phyloP scores from a whole-genome alignment of 2,797 vertebrate genomes.

The Ceryle rudis region DNA sequence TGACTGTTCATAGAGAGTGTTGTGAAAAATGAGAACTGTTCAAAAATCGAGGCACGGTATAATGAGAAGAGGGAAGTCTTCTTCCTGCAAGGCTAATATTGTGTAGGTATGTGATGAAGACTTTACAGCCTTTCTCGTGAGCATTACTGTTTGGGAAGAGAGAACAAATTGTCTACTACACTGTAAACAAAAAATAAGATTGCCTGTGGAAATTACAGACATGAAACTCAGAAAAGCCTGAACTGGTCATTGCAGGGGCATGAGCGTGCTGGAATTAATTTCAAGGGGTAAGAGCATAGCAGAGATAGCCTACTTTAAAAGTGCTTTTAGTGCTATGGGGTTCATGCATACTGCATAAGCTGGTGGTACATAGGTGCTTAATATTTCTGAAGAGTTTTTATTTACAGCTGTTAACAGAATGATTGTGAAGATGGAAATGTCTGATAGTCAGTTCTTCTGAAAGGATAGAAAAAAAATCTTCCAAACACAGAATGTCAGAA shows the following conservation, averaged over 20 bases:
- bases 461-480: neutral
- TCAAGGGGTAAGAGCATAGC: neutral
- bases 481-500: neutral
- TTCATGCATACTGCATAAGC: neutral
- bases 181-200: neutral
- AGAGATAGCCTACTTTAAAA: neutral
- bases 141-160: neutral
- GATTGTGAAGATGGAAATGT: neutral
- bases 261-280: neutral
- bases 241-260: neutral
- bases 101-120: neutral
- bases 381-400: constrained; percentile 4
- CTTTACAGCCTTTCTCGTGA: neutral
- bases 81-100: neutral
- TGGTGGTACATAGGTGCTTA: neutral
- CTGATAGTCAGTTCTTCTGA: neutral
- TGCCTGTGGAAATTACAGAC: neutral
- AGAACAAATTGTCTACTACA: neutral
- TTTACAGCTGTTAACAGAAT: neutral
- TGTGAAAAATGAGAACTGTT: neutral
- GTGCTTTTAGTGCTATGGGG: neutral
- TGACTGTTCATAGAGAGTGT: neutral
- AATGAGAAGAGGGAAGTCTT: neutral
- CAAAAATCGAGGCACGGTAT: rapidly evolving
- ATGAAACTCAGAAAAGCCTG: neutral